A percentile compares a stretch with the other conserved stretches of the same genome.
Evolutionary conservation across 1,140 invertebrate species (phyloP).

Genomic region (Chrysopa pallens): DNA sequence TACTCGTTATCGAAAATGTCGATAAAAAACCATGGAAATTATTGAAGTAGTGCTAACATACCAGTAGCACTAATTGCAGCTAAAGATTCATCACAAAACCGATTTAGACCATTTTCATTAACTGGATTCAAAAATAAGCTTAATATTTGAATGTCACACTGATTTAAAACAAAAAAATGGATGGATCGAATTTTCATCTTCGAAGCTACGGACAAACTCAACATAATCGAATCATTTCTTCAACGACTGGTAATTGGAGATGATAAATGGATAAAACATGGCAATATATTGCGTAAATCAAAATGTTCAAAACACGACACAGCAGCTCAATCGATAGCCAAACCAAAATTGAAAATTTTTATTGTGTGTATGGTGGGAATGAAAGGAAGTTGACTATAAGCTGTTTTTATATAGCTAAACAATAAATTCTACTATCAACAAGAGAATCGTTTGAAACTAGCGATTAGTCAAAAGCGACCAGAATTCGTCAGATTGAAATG

Average conservation of each 20-base stretch:
- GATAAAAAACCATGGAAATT: too few relatives aligned
- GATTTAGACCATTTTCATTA: conserved; percentile 7
- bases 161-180: not conserved
- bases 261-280: not conserved
- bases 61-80: too few relatives aligned
- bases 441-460: not conserved
- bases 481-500: not conserved
- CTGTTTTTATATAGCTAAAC: not conserved
- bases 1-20: too few relatives aligned
- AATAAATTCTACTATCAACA: not conserved
- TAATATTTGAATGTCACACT: not conserved
- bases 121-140: not conserved
- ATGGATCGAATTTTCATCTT: conserved; percentile 1
- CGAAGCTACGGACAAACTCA: not conserved
- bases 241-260: not conserved
- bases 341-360: not conserved
- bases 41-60: too few relatives aligned
- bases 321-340: not conserved
- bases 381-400: not conserved
- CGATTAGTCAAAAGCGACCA: not conserved
- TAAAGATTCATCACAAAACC: not conserved
- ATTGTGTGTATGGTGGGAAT: not conserved
- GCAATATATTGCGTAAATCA: not conserved
- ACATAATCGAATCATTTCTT: not conserved
- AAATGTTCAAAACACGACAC: not conserved